Base-by-base conservation (phyloP, 2,797 vertebrate genomes). In the Thaleichthys pacificus region DNA sequence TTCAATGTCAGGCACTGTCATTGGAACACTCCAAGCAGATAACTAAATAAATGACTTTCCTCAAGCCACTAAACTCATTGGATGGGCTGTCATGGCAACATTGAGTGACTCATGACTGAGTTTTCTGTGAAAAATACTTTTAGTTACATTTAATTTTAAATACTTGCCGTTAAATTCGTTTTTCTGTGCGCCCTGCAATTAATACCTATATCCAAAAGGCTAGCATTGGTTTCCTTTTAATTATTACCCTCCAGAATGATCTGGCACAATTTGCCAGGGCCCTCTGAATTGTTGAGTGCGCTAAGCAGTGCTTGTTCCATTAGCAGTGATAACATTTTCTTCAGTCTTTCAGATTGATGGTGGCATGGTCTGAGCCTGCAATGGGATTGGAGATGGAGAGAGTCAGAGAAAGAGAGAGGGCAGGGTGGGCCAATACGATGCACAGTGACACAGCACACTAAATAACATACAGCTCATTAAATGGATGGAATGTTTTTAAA, bases 401-500 rank as follows among this genome's bases (percentile, higher is more conserved):
- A 47, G 42, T 12, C 8, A 14, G 42, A 12, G 42, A 47, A 8
- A 30, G 61, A 62, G 3, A 62, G 61, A 62, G 21, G 6, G 28
- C 28, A 4, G 26, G 1, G 12, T 22, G 67, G 54, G 7, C 56
- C 26, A 19, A 11, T n/a, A 32, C 32, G 6, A 68, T 26, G 21
- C 12, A 58, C 17, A 51, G 4, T 2, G 26, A 32, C 21, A 9
- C 4, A 88, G 87, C 84, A 80, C 71, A 82, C 80, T 89, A 87
- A 90, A 90, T 86, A 91, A 90, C 88, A 89, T 47, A 47, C 42
- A 87, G 81, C 84, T 90, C 84, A 84, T 91, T 90, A 90, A 87
- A 89, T 86, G 84, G 86, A 79, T 83, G 78, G 83, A 86, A 89
- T 90, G 83, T 94, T 93, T 93, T 90, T 91, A 93, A 90, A 90